These are phyloP conservation scores for Sardinella longiceps DNA, from an alignment of 2,797 vertebrate species.

Conservation along the genomic window DNA sequence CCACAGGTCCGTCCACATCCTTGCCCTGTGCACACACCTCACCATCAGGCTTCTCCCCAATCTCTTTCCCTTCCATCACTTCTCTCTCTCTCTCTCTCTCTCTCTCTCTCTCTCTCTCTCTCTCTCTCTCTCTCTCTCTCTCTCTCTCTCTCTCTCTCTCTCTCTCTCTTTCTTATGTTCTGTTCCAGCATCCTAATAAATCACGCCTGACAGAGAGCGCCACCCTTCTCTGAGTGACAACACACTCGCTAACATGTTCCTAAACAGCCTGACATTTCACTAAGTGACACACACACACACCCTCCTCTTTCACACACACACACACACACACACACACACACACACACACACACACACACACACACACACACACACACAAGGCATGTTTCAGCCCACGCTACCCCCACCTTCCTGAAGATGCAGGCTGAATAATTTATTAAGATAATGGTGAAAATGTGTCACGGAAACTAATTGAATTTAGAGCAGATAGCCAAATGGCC, in stretches of 20 bases:
- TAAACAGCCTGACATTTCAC: constrained; percentile 22
- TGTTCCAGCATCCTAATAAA: constrained; percentile 18
- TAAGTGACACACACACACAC: neutral
- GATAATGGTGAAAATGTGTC: constrained; percentile 53
- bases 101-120: constrained; percentile 19
- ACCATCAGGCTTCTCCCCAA: neutral
- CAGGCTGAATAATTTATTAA: constrained; percentile 39
- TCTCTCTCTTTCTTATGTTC: neutral
- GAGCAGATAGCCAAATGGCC: constrained; percentile 38
- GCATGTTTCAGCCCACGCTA: neutral
- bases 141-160: neutral
- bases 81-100: neutral
- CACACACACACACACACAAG: neutral
- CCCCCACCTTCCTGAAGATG: constrained; percentile 19
- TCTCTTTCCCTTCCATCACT: neutral
- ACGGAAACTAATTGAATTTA: constrained; percentile 51
- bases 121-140: neutral
- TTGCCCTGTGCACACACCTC: neutral
- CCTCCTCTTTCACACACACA: neutral
- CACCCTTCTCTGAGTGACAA: neutral
- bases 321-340: neutral
- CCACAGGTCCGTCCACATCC: neutral
- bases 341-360: neutral
- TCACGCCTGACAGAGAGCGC: neutral
- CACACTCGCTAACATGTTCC: neutral